Evolutionary conservation across 2,113 vertebrate species (phyloP).

Genomic region (Myrmecophaga tridactyla): DNA sequence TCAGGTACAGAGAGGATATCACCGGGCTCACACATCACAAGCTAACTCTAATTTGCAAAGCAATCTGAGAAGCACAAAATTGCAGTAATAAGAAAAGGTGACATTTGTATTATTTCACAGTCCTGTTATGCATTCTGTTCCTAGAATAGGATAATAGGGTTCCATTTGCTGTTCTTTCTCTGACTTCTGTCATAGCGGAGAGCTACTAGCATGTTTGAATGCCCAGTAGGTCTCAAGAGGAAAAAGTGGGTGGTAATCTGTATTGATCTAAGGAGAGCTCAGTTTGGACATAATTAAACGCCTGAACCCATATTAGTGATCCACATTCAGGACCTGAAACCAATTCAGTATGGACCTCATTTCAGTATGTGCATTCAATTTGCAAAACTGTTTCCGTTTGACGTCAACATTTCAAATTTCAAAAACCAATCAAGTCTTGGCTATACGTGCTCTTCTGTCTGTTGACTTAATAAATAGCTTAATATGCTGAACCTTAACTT

Average conservation of each 20-base stretch:
- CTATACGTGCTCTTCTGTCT: not conserved
- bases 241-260: not conserved
- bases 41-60: conserved; percentile 43
- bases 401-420: not conserved
- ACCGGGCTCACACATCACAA: not conserved
- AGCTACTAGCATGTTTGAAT: not conserved
- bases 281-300: not conserved
- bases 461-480: not conserved
- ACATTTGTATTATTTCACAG: not conserved
- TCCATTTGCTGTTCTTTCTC: not conserved
- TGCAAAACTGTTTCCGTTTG: not conserved
- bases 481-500: not conserved
- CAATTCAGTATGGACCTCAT: not conserved
- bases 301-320: not conserved
- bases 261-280: not conserved
- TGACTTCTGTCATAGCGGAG: not conserved
- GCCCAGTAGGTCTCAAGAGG: not conserved
- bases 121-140: not conserved
- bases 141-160: not conserved
- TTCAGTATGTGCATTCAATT: not conserved
- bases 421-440: not conserved
- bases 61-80: not conserved
- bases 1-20: not conserved
- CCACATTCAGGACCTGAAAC: not conserved
- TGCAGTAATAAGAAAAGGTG: conserved; percentile 14